Conservation (phyloP, 2,797 vertebrate genomes). For the Sciaenops ocellatus region DNA sequence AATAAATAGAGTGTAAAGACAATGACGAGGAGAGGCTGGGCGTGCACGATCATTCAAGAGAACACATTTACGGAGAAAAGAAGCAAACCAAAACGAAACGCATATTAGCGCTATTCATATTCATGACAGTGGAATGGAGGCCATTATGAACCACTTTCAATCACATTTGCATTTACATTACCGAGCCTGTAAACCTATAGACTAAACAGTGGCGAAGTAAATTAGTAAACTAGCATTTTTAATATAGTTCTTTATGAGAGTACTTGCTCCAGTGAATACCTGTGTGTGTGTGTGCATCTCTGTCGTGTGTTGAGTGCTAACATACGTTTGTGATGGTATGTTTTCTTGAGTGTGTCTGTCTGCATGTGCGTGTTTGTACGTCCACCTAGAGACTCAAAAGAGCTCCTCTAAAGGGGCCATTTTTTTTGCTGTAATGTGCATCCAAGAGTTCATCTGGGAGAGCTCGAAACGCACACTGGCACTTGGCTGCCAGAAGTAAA, state of each 20-base stretch:
- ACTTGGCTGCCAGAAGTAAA: slow-evolving; percentile 62
- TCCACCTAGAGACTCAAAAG: slow-evolving; percentile 47
- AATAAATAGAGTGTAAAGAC: slow-evolving; percentile 76
- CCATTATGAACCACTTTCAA: slow-evolving; percentile 73
- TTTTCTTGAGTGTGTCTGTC: slow-evolving; percentile 2
- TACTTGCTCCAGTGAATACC: not conserved
- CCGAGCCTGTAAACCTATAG: slow-evolving; percentile 31
- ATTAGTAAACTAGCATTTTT: not conserved
- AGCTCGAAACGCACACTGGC: slow-evolving; percentile 51
- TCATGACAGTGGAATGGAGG: slow-evolving; percentile 70
- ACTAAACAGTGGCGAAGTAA: slow-evolving; percentile 27
- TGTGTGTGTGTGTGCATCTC: not conserved
- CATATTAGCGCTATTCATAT: slow-evolving; percentile 78
- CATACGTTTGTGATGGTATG: not conserved
- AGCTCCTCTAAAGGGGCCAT: slow-evolving; percentile 40
- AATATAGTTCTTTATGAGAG: slow-evolving; percentile 3
- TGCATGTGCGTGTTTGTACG: slow-evolving; percentile 13
- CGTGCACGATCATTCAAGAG: slow-evolving; percentile 56
- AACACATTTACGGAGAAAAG: slow-evolving; percentile 52
- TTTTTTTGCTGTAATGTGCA: slow-evolving; percentile 50
- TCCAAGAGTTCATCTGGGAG: slow-evolving; percentile 63
- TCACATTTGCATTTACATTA: slow-evolving; percentile 82
- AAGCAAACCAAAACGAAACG: slow-evolving; percentile 69
- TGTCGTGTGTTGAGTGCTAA: not conserved
- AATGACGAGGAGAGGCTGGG: slow-evolving; percentile 67